phyloP scores from a whole-genome alignment of 2,888 invertebrate species.

The Chydorus sphaericus region DNA sequence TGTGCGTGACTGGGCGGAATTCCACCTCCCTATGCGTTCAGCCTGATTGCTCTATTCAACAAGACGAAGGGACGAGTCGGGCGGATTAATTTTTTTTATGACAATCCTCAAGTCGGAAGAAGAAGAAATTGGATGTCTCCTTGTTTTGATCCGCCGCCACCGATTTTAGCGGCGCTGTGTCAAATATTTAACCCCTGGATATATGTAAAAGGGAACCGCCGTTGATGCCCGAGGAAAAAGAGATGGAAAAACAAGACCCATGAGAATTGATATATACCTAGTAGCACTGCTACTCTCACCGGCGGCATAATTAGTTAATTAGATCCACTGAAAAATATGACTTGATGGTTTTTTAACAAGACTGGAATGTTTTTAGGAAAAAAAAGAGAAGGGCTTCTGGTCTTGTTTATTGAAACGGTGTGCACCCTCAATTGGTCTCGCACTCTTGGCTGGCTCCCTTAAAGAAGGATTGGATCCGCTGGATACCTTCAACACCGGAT shows the following conservation, averaged over 20 bases:
- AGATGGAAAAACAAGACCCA: background rate
- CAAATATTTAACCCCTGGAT: slow-evolving; percentile 1
- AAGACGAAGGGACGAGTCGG: no score
- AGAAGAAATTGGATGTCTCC: background rate
- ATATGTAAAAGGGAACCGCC: background rate
- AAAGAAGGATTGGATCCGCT: no score
- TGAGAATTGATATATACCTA: background rate
- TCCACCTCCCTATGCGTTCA: background rate
- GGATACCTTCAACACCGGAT: no score
- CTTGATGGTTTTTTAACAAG: slow-evolving; percentile 2
- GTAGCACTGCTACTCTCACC: background rate
- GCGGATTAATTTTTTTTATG: background rate
- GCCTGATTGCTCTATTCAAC: background rate
- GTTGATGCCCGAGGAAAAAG: background rate
- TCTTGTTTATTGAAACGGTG: no score
- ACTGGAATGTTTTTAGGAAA: no score
- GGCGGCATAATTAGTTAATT: background rate
- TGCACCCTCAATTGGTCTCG: no score
- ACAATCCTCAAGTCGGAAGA: background rate
- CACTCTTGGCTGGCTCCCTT: no score
- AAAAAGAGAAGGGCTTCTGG: no score
- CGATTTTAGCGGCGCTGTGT: slow-evolving; percentile 4
- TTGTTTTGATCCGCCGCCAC: background rate
- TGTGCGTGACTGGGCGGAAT: slow-evolving; percentile 7
- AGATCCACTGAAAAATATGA: background rate